Percentiles rank a stretch among this genome's conserved stretches.
Evolutionary conservation across 2,888 invertebrate genomes (phyloP).

Genomic region (Boloria euphrosyne): DNA sequence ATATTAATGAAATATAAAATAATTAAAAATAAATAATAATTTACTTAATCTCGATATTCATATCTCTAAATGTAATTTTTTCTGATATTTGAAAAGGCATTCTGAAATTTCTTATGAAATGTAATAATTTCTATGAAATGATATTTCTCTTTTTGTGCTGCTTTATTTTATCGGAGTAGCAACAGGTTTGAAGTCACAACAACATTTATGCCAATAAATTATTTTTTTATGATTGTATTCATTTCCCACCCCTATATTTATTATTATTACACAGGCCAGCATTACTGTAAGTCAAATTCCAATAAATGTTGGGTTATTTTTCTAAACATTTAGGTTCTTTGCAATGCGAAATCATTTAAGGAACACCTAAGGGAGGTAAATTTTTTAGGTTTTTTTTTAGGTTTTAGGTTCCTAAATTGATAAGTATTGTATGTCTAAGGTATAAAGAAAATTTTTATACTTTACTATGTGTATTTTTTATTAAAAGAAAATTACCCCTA

Average conservation of each 20-base stretch:
- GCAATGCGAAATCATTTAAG: neutral
- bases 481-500: neutral
- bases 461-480: neutral
- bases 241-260: conserved; percentile 24
- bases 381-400: too few species aligned
- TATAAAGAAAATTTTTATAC: neutral
- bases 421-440: neutral
- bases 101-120: conserved; percentile 4
- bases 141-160: conserved; percentile 41
- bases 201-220: conserved; percentile 29
- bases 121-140: conserved; percentile 29
- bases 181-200: conserved; percentile 48
- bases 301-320: too few species aligned
- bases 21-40: too few species aligned
- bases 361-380: neutral
- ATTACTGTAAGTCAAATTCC: neutral
- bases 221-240: conserved; percentile 24
- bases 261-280: conserved; percentile 8
- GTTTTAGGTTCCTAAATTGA: too few species aligned
- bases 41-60: too few species aligned
- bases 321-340: conserved; percentile 2
- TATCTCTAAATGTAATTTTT: too few species aligned
- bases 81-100: too few species aligned
- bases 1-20: neutral
- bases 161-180: conserved; percentile 48